phyloP scores from a whole-genome alignment of 2,113 vertebrate species.

The Ophthalmolycus amberensis region DNA sequence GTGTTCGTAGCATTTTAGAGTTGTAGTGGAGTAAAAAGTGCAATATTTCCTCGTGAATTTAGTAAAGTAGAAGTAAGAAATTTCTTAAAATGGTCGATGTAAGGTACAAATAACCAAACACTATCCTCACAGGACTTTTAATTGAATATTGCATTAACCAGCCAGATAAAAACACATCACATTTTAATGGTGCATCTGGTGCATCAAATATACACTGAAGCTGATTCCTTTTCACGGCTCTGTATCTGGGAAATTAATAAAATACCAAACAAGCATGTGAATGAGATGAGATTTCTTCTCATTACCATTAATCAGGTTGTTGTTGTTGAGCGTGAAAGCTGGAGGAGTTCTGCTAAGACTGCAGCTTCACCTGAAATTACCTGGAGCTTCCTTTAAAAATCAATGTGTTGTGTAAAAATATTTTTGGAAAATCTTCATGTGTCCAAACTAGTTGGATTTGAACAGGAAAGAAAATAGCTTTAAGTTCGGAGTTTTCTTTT shows the following conservation, averaged over 20 bases:
- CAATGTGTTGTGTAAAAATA: not conserved
- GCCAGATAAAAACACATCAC: not conserved
- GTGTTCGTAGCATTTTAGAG: no score
- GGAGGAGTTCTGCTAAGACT: not conserved
- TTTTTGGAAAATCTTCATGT: not conserved
- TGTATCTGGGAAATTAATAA: slow-evolving; percentile 53
- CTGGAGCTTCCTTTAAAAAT: not conserved
- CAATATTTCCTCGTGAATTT: not conserved
- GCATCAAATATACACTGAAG: slow-evolving; percentile 17
- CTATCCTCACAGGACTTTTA: not conserved
- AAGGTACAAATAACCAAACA: not conserved
- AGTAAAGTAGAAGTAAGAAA: not conserved
- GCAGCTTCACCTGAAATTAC: not conserved
- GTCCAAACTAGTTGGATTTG: slow-evolving; percentile 1
- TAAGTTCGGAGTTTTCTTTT: slow-evolving; percentile 24
- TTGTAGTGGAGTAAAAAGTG: not conserved
- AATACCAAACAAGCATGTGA: slow-evolving; percentile 35
- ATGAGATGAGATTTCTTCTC: slow-evolving; percentile 24
- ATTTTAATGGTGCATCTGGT: not conserved
- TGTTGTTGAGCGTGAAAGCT: not conserved
- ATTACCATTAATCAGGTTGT: not conserved
- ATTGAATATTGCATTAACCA: slow-evolving; percentile 17
- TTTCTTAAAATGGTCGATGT: not conserved
- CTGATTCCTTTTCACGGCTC: slow-evolving; percentile 64
- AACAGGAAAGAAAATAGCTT: not conserved